These are phyloP conservation scores for Poecilobothrus nobilitatus DNA, from an alignment of 2,888 invertebrate species.

Conservation along the genomic window DNA sequence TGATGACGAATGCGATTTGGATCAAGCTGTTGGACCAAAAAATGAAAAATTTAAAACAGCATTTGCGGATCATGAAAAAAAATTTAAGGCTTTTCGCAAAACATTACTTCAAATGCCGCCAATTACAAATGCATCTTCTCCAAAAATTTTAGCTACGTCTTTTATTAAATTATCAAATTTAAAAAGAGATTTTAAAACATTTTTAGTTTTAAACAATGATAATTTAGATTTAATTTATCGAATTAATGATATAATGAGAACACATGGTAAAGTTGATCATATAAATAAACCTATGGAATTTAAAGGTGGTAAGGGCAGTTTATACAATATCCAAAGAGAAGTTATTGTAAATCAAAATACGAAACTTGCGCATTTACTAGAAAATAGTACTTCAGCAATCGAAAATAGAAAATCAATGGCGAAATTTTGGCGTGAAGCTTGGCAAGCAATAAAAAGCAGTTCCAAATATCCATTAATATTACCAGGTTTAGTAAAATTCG, in stretches of 20 bases:
- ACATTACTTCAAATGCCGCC: too few relatives aligned
- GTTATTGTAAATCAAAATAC: not conserved
- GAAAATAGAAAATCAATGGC: not conserved
- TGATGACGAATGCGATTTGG: too few relatives aligned
- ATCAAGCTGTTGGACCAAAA: too few relatives aligned
- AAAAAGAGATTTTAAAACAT: not conserved
- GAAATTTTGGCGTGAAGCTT: not conserved
- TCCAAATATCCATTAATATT: constrained; percentile 14
- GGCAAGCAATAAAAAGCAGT: not conserved
- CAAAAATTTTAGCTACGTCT: not conserved
- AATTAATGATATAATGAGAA: constrained; percentile 9
- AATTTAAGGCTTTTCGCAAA: too few relatives aligned
- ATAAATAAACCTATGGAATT: not conserved
- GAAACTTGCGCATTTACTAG: not conserved
- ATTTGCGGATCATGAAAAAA: too few relatives aligned
- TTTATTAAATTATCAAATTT: not conserved
- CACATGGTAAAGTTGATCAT: not conserved
- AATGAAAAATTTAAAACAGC: too few relatives aligned
- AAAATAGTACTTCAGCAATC: not conserved
- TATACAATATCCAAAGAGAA: not conserved
- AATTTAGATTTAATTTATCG: constrained; percentile 11
- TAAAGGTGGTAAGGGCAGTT: not conserved
- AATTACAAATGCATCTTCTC: not conserved
- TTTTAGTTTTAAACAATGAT: not conserved
- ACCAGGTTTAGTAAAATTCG: constrained; percentile 13